Conservation (phyloP, 2,888 invertebrate species). For the Cosmia pyralina region DNA sequence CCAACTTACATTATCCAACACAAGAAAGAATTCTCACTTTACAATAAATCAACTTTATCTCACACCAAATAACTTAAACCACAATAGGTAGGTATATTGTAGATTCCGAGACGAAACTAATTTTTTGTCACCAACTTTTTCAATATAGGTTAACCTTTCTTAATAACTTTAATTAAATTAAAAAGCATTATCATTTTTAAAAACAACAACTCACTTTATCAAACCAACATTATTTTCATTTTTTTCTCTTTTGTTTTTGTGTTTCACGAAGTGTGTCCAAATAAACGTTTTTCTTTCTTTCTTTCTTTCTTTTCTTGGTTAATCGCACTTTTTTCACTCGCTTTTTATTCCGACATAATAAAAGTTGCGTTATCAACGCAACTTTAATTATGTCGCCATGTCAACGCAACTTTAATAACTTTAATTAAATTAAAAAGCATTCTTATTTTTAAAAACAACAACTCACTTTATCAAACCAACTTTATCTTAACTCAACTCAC, state of each 20-base stretch:
- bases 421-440: neutral
- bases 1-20: neutral
- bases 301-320: constrained; percentile 68
- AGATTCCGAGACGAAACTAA: too few species aligned
- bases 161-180: too few species aligned
- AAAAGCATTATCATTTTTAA: neutral
- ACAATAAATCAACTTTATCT: too few species aligned
- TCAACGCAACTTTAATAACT: too few species aligned
- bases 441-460: neutral
- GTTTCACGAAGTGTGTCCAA: too few species aligned
- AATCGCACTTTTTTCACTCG: constrained; percentile 73
- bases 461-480: neutral
- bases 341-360: constrained; percentile 82
- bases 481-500: constrained; percentile 8
- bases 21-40: neutral
- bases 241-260: too few species aligned
- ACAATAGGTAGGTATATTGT: too few species aligned
- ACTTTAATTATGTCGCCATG: too few species aligned
- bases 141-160: too few species aligned
- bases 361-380: constrained; percentile 71
- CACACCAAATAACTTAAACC: too few species aligned
- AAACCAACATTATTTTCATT: neutral
- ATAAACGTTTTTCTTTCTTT: too few species aligned
- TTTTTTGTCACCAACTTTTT: too few species aligned
- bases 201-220: constrained; percentile 13